Percentiles rank a stretch among this genome's conserved stretches.
These are phyloP conservation scores for Typhlichthys subterraneus DNA, from an alignment of 2,797 vertebrate species.

Conservation along the genomic window DNA sequence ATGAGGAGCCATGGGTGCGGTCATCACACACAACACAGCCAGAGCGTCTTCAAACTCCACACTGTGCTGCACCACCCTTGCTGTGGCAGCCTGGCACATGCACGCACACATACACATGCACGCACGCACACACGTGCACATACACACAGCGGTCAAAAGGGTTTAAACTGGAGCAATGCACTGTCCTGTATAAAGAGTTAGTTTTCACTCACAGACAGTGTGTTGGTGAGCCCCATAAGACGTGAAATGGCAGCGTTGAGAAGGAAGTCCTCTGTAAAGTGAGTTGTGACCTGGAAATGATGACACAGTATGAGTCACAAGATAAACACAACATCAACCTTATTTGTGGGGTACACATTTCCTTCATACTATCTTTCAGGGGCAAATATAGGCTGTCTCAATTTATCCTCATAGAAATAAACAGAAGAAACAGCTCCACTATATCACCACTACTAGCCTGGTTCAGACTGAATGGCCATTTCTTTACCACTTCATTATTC, in stretches of 20 bases:
- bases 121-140: constrained; percentile 8
- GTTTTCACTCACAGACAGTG: constrained; percentile 81
- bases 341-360: background rate
- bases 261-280: constrained; percentile 89
- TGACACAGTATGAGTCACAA: constrained; percentile 1
- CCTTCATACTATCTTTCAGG: too few relatives aligned
- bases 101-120: constrained; percentile 12
- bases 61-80: constrained; percentile 83
- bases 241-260: constrained; percentile 90
- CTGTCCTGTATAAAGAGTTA: background rate
- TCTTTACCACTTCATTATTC: too few relatives aligned
- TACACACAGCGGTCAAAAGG: background rate
- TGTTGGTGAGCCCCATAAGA: constrained; percentile 90
- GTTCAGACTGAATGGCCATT: too few relatives aligned
- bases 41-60: constrained; percentile 91
- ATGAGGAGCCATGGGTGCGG: constrained; percentile 91
- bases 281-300: constrained; percentile 82
- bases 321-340: background rate
- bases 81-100: constrained; percentile 79
- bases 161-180: background rate
- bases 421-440: too few relatives aligned
- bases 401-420: too few relatives aligned
- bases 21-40: constrained; percentile 85
- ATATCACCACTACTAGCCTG: too few relatives aligned
- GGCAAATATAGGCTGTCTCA: too few relatives aligned